Evolutionary conservation across 2,888 invertebrate species (phyloP).

Genomic region (Oeneis ivallda): DNA sequence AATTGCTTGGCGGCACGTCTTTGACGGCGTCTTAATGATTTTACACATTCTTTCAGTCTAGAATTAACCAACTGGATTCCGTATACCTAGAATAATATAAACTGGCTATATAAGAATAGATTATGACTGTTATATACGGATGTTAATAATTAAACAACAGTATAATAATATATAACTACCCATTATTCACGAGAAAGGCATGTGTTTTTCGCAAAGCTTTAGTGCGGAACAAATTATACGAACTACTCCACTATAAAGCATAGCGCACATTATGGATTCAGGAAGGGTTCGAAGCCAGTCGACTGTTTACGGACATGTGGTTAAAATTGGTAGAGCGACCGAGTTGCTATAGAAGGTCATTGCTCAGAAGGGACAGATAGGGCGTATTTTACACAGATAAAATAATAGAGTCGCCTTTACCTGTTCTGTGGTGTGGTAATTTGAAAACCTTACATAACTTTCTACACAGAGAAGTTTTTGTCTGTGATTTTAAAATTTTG

Average conservation of each 20-base stretch:
- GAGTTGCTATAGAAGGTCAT: too few relatives aligned
- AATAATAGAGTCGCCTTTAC: too few relatives aligned
- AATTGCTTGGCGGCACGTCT: too few relatives aligned
- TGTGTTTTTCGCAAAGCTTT: slow-evolving; percentile 17
- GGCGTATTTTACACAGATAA: too few relatives aligned
- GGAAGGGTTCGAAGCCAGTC: slow-evolving; percentile 14
- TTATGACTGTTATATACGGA: background rate
- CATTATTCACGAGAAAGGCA: background rate
- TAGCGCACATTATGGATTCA: slow-evolving; percentile 17
- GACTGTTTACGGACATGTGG: slow-evolving; percentile 7
- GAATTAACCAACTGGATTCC: background rate
- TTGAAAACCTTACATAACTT: too few relatives aligned
- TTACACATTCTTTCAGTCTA: too few relatives aligned
- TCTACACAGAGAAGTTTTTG: too few relatives aligned
- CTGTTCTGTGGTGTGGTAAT: too few relatives aligned
- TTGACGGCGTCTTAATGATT: too few relatives aligned
- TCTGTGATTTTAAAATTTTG: too few relatives aligned
- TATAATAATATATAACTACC: background rate
- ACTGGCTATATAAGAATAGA: background rate
- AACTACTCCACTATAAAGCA: slow-evolving; percentile 8
- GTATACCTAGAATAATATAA: background rate
- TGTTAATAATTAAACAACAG: background rate
- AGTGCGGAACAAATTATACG: slow-evolving; percentile 2
- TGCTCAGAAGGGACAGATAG: background rate
- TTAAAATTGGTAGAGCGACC: slow-evolving; percentile 2